A percentile compares a stretch with the other conserved stretches of the same genome.
phyloP scores from a whole-genome alignment of 2,113 vertebrate species.

The Drymodes brunneopygia region DNA sequence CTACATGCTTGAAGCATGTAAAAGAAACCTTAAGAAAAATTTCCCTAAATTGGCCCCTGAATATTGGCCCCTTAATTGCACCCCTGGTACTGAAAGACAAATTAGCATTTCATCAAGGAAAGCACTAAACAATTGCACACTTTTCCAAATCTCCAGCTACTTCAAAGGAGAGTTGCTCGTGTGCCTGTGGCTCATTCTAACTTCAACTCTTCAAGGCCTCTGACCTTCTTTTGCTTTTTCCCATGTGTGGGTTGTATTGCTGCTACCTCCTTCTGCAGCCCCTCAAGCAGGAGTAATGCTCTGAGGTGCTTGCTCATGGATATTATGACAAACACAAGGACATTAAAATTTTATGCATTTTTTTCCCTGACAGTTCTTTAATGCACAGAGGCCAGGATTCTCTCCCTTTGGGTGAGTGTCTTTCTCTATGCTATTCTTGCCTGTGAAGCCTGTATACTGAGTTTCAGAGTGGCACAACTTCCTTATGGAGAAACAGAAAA shows the following conservation, averaged over 20 bases:
- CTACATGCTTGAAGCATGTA: not conserved
- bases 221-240: not conserved
- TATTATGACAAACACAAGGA: not conserved
- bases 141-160: not conserved
- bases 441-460: not conserved
- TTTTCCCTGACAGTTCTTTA: not conserved
- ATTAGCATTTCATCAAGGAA: not conserved
- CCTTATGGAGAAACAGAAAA: not conserved
- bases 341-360: not conserved
- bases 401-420: not conserved
- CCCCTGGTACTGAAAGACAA: not conserved
- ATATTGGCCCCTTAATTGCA: not conserved
- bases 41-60: not conserved
- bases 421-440: not conserved
- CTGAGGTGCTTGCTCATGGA: not conserved
- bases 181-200: not conserved
- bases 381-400: accelerated
- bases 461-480: not conserved
- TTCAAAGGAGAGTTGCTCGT: not conserved
- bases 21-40: not conserved
- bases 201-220: not conserved
- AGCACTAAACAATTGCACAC: not conserved
- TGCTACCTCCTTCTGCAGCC: not conserved
- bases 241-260: not conserved
- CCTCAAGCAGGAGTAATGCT: not conserved